Base-by-base conservation (phyloP, 2,797 vertebrate genomes). In the Dipus sagitta region DNA sequence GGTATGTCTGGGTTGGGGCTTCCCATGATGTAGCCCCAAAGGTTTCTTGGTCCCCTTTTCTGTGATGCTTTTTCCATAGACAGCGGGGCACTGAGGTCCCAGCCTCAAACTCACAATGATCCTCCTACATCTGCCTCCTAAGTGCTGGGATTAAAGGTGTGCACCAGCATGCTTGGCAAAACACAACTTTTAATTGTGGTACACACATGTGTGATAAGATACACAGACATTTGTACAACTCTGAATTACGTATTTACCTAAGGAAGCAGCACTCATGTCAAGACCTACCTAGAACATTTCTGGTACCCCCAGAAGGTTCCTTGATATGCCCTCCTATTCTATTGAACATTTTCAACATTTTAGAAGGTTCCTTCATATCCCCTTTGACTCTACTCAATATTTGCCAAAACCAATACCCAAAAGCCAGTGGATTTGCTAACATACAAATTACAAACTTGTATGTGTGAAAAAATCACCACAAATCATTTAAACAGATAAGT, bases 31-130 rank as follows among this genome's bases (percentile, higher is more conserved):
- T 11, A 34, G 87, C 77, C 17, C 3, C 93, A 93, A 86, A 92
- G 30, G 47, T 92, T 96, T 94, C 91, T 96, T 12, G 1, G 90
- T 71, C 42, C 34, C 58, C 23, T 94, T 94, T 79, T 75, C 91
- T 91, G 65, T 87, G 92, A 92, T 17, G 32, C 76, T 96, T 96
- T 96, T 97, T 94, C 96, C 90, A 92, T 77, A 74, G 81, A 58
- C 28, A 76, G 3, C 67, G 86, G 62, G 17, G 70, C 76, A 88
- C 68, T 70, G 21, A 78, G n/a, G n/a, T n/a, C n/a, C 47, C 47
- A 47, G 47, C 47, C 47, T 47, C 47, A 11, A 47, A 47, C 47
- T 47, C 47, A 47, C 47, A 38, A 38, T 38, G 38, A 38, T 38
- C 38, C 38, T 38, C 38, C 38, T 38, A 38, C 38, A 38, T 38